Base-by-base conservation (phyloP, 92 coral and sea anemone genomes). In the Palythoa grandiflora region DNA sequence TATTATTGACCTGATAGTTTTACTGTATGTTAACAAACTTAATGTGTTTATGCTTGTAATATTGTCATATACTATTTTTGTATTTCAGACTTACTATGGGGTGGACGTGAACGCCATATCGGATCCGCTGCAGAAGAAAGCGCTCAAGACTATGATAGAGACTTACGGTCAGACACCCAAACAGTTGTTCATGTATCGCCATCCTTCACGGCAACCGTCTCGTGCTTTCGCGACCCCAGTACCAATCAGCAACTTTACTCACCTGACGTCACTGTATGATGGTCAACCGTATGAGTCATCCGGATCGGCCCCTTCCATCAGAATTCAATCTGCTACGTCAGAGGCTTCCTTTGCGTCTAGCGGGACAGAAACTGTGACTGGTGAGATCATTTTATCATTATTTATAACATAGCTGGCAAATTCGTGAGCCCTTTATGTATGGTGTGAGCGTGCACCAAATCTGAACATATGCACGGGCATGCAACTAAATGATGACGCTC, bases 161-260 rank as follows among this genome's bases (percentile, higher is more conserved):
- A 97, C 99, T 0, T 97, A 97, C 77, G 99, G 99, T 14, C 99
- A 97, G 75, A 97, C 98, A 2, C 99, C 99, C 1, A 91, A 94
- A 68, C 93, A 92, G 73, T 89, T 97, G 68, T 97, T 97, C 39
- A 76, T 75, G 59, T 94, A 79, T 63, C 97, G 94, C 21, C 99
- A 97, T 87, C 94, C 96, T 52, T 94, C 98, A 0, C 89, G 95
- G 15, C 89, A 89, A 71, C 88, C 79, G 68, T 11, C 61, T 12
- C 93, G 89, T 35, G 83, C 93, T 61, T 14, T 87, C 19, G 60
- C 79, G 3, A 53, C 63, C 80, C 52, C 89, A 3, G 93, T 88
- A 0, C 21, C 83, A 40, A 71, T 83, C 39, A 79, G 92, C 1
- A 87, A 79, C 66, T 61, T 85, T 63, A 44, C 89, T 8, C 78